Conservation (phyloP, 2,888 invertebrate genomes). For the Odontothrips loti region DNA sequence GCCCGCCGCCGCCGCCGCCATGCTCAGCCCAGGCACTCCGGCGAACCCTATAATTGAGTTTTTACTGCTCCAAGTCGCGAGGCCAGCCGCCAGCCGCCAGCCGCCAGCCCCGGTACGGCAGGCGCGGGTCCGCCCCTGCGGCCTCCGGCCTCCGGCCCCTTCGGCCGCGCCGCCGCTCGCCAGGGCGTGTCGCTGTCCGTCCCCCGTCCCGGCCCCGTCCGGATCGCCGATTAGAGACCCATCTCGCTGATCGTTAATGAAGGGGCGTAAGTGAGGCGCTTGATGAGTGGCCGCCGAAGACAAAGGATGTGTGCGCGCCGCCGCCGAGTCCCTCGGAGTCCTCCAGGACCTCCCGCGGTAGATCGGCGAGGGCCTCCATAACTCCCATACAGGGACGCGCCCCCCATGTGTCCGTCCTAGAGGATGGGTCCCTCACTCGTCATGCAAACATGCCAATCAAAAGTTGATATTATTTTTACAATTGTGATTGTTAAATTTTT, state of each 20-base stretch:
- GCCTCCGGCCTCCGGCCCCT: not conserved
- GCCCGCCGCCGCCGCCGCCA: not conserved
- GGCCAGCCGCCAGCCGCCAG: too few relatives aligned
- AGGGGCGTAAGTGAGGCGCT: not conserved
- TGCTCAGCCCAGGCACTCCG: not conserved
- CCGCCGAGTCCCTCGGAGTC: too few relatives aligned
- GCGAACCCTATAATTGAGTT: constrained; percentile 25
- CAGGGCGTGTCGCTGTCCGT: not conserved
- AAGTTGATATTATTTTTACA: too few relatives aligned
- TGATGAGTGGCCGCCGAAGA: too few relatives aligned
- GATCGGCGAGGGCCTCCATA: too few relatives aligned
- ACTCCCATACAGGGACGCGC: too few relatives aligned
- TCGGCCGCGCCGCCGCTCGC: not conserved
- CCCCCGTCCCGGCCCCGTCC: not conserved
- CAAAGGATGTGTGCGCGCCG: too few relatives aligned
- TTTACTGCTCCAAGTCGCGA: constrained; percentile 17
- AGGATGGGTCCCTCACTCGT: too few relatives aligned
- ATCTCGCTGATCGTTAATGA: not conserved
- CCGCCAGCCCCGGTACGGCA: not conserved
- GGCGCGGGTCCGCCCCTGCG: not conserved
- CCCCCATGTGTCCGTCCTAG: too few relatives aligned
- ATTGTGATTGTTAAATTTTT: too few relatives aligned
- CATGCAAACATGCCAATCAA: too few relatives aligned
- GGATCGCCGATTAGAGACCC: not conserved
- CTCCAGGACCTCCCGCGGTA: too few relatives aligned